Evolutionary conservation across 2,113 vertebrate genomes (phyloP), one percentile per base, ranked within the genome.

Genomic region (Genyomyrus donnyi): DNA sequence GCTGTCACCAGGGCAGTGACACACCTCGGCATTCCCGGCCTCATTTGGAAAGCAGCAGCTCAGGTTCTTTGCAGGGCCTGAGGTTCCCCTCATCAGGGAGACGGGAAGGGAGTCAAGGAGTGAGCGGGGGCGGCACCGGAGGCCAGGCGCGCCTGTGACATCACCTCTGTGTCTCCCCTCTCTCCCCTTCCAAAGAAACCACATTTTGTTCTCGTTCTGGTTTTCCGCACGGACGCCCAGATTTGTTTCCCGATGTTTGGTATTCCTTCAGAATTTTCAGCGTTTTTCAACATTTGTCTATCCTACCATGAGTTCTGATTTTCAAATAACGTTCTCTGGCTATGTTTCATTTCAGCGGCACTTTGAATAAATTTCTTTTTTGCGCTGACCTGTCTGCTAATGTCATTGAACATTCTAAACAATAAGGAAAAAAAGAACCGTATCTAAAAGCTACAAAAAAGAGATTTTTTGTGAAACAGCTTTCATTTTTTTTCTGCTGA

Each of bases 41-140:
- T 91, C 89, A 88, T 92, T 92, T 91, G 77, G 27, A 89, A 88
- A 90, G 70, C 77, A 87, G 89, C 92, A 92, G 91, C 89, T 91
- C 91, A 85, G 89, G 24, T 86, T 88, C 31, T 70, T 58, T 80
- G 80, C 48, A 45, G 50, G 66, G 89, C 53, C 74, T 27, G 48
- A 15, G 58, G 87, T 15, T 89, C 19, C 21, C 85, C 90, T 88
- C 88, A 87, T 62, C 24, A 62, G 77, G 66, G 48, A 90, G 89
- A 70, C 0, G 48, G 48, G 21, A 24, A 85, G 27, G 56, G 48
- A 90, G 88, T 74, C 15, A 45, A 52, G 86, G 86, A 91, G 90
- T 74, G 77, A 89, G 53, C 90, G 89, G 42, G 87, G 87, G 35
- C 5, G 10, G 35, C 24, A 46, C 39, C 24, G 35, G 48, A 17